These are phyloP conservation scores for Drosophila lacteicornis DNA, from an alignment of 1,140 invertebrate genomes.

Conservation along the genomic window DNA sequence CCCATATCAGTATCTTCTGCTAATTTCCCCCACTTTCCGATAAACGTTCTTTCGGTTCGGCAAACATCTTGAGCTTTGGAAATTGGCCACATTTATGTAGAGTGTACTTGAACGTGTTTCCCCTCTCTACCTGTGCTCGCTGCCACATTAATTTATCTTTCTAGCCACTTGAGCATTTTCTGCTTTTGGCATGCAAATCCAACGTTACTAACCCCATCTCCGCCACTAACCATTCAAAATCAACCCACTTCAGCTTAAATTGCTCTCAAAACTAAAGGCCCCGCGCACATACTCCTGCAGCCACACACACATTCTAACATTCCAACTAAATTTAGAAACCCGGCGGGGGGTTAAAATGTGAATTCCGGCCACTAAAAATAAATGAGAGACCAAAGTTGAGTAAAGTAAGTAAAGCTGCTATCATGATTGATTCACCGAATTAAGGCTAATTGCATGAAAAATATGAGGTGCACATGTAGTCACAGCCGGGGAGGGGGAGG, in stretches of 20 bases:
- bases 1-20: constrained; percentile 10
- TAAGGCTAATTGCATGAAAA: constrained; percentile 80
- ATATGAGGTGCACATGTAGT: constrained; percentile 77
- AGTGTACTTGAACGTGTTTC: constrained; percentile 65
- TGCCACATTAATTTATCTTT: constrained; percentile 64
- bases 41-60: constrained; percentile 10
- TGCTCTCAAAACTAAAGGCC: constrained; percentile 59
- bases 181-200: constrained; percentile 72
- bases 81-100: constrained; percentile 71
- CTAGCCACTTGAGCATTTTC: constrained; percentile 20
- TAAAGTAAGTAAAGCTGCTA: constrained; percentile 42
- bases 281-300: constrained; percentile 2
- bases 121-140: constrained; percentile 32
- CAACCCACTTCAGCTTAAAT: constrained; percentile 58
- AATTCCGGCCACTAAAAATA: constrained; percentile 56
- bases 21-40: constrained; percentile 14
- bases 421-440: constrained; percentile 78
- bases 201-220: background rate
- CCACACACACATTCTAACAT: constrained; percentile 13
- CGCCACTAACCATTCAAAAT: constrained; percentile 34
- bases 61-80: constrained; percentile 26
- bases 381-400: constrained; percentile 53
- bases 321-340: constrained; percentile 59
- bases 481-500: constrained; percentile 25
- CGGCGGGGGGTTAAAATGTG: constrained; percentile 25